Base-by-base conservation (phyloP, 2,797 vertebrate genomes). In the Rhyacichthys aspro region DNA sequence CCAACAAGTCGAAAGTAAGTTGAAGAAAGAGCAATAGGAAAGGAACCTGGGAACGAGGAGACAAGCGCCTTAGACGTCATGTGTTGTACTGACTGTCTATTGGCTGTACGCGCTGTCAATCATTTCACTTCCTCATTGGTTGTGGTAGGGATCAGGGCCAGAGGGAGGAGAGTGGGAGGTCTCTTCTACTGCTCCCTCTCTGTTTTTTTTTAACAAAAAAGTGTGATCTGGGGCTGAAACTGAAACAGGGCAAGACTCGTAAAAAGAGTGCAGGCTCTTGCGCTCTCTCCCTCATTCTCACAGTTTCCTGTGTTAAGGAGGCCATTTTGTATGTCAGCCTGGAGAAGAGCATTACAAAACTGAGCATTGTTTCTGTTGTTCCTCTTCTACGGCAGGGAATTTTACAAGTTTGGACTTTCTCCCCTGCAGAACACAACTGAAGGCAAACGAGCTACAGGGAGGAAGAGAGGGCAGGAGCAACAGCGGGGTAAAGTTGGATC, bases 51-150 rank as follows among this genome's bases (percentile, higher is more conserved):
- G 63, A 76, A 83, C 36, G 39, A 19, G 64, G 70, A 65, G 65
- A 41, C 64, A 61, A 48, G 33, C 44, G 44, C 37, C 70, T 41
- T 43, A 59, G 47, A 46, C 37, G 43, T 59, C 58, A 76, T 52
- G 11, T 55, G 45, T 16, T 28, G 17, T 5, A 43, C 34, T 66
- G 57, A 15, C 11, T 34, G 11, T 19, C 56, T 57, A 93, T 94
- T 94, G 94, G 94, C 76, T 28, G 9, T 16, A 34, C 39, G 44
- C n/a, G 1, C 54, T 68, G 89, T 90, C 92, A 86, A 56, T 95
- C 90, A 72, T 32, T 38, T 68, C 70, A 95, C 92, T 95, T 96
- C 94, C 94, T 95, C 48, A 82, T 91, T 73, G 58, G 14, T 75
- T 76, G 76, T 82, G 63, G 81, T 57, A 82, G 68, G 76, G 43